Conservation (phyloP, 2,797 vertebrate species). For the Neostethus bicornis region DNA sequence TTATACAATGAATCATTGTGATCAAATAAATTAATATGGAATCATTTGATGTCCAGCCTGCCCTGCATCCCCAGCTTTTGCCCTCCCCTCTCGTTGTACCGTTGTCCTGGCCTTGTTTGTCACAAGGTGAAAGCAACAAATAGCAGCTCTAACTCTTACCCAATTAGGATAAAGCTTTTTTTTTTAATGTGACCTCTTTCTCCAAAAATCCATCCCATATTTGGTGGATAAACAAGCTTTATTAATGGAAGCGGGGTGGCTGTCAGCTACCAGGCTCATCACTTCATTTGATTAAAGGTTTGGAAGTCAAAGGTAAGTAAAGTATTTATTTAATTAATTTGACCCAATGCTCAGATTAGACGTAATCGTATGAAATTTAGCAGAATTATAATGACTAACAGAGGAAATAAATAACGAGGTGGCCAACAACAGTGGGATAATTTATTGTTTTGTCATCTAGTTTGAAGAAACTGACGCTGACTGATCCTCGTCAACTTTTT, state of each 20-base stretch:
- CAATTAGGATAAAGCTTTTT: constrained; percentile 47
- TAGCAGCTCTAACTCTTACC: constrained; percentile 45
- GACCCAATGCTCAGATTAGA: background rate
- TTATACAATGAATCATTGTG: background rate
- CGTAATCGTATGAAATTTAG: background rate
- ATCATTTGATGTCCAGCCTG: constrained; percentile 47
- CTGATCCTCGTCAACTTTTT: constrained; percentile 10
- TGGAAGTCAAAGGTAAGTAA: constrained; percentile 57
- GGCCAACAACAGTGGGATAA: background rate
- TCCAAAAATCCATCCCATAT: constrained; percentile 56
- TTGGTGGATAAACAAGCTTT: constrained; percentile 56
- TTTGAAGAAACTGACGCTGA: constrained; percentile 18
- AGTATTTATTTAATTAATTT: constrained; percentile 9
- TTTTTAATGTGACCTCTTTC: constrained; percentile 46
- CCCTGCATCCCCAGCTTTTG: constrained; percentile 45
- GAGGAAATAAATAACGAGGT: constrained; percentile 1
- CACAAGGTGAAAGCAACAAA: constrained; percentile 65
- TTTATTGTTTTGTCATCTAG: constrained; percentile 10
- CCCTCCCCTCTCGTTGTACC: constrained; percentile 49
- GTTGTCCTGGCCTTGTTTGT: constrained; percentile 52
- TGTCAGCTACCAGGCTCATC: constrained; percentile 17
- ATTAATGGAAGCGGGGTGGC: constrained; percentile 43
- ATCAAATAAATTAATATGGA: constrained; percentile 29
- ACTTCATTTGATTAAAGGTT: constrained; percentile 23
- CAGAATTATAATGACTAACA: background rate